phyloP scores from a whole-genome alignment of 2,113 vertebrate species.

The Galemys pyrenaicus region DNA sequence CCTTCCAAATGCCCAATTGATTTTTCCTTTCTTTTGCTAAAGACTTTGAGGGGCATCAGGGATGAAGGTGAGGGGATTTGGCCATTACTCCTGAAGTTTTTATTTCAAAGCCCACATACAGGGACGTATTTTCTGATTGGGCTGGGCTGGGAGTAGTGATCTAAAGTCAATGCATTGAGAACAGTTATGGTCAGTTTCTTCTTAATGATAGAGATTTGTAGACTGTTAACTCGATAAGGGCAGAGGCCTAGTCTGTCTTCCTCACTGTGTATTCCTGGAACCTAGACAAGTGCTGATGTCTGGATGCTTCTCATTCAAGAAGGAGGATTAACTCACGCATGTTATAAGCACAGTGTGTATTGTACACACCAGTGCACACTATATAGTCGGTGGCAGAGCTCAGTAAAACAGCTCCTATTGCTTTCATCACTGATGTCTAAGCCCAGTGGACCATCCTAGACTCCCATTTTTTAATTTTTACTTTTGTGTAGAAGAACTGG shows the following conservation, averaged over 20 bases:
- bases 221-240: background rate
- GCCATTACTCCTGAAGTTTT: accelerated
- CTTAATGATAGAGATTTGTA: background rate
- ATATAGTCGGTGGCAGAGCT: accelerated
- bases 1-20: background rate
- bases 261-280: background rate
- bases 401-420: background rate
- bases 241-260: too few species aligned
- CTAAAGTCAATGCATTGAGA: background rate
- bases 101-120: background rate
- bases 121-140: background rate
- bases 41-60: background rate
- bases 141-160: background rate
- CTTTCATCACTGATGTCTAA: background rate
- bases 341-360: background rate
- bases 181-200: background rate
- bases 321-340: background rate
- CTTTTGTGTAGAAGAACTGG: too few species aligned
- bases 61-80: too few species aligned
- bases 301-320: background rate
- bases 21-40: background rate
- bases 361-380: accelerated
- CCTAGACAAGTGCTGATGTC: background rate
- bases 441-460: background rate
- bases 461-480: too few species aligned